These are phyloP conservation scores for Mus spicilegus DNA, from an alignment of 2,113 vertebrate species.

Conservation along the genomic window DNA sequence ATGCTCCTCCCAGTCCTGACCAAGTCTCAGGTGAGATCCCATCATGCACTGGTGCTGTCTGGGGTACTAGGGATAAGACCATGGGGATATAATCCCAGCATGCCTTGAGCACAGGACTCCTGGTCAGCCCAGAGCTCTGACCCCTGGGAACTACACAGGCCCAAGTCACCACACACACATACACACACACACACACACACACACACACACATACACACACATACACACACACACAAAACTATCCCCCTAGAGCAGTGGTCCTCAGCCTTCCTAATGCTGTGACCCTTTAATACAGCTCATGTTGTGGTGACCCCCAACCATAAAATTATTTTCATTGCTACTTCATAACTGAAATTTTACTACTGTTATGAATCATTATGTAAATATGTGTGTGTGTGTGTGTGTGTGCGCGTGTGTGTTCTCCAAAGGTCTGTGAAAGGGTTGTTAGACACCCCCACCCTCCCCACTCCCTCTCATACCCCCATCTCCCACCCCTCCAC, in stretches of 20 bases:
- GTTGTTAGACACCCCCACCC: neutral
- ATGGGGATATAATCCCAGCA: rapidly evolving
- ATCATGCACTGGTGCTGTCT: rapidly evolving
- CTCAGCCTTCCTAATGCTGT: neutral
- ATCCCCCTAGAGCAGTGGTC: neutral
- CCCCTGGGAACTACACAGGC: neutral
- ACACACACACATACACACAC: too few species aligned
- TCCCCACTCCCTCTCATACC: neutral
- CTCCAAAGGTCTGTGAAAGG: neutral
- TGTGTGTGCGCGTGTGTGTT: neutral
- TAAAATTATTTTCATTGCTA: neutral
- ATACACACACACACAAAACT: too few species aligned
- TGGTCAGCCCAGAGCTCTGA: neutral
- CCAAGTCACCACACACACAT: neutral
- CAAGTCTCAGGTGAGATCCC: neutral
- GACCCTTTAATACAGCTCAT: neutral
- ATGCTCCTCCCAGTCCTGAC: neutral
- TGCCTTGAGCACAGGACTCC: neutral
- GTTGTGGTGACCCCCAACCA: neutral
- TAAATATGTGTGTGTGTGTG: neutral
- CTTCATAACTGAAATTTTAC: neutral
- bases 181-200: rapidly evolving
- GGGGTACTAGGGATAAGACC: too few species aligned
- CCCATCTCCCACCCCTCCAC: neutral
- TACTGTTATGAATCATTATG: neutral